Evolutionary conservation across 1,140 invertebrate genomes (phyloP).

Genomic region (Propsilocerus akamusi): DNA sequence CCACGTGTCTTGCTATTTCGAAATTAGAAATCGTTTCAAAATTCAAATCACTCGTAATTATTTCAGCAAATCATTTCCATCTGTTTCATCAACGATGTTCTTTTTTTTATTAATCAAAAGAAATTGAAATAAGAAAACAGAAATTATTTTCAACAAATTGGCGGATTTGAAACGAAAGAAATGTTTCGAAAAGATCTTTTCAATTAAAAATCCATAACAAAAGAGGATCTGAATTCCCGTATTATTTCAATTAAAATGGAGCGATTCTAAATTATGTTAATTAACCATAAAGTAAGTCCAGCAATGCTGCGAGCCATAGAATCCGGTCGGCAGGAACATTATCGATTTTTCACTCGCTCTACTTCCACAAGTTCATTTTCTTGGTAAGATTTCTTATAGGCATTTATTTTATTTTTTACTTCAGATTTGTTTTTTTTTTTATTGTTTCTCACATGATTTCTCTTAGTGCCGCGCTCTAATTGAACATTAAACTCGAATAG

Average conservation of each 20-base stretch:
- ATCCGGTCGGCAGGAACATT: not conserved
- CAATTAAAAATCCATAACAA: slow-evolving; percentile 1
- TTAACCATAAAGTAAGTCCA: too few relatives aligned
- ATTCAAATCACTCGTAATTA: too few relatives aligned
- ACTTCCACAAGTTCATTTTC: not conserved
- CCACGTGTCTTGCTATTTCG: too few relatives aligned
- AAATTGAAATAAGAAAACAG: too few relatives aligned
- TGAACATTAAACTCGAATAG: not conserved
- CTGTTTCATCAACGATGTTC: too few relatives aligned
- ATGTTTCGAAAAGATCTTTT: too few relatives aligned
- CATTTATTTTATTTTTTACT: not conserved
- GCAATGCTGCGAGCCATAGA: not conserved
- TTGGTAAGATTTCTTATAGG: not conserved
- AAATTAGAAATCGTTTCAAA: too few relatives aligned
- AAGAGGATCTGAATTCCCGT: not conserved
- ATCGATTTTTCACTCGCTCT: not conserved
- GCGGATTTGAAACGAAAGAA: too few relatives aligned
- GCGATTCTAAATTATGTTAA: slow-evolving; percentile 3
- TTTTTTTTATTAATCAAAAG: too few relatives aligned
- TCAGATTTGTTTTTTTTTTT: not conserved
- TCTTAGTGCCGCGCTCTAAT: not conserved
- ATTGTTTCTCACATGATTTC: slow-evolving; percentile 2
- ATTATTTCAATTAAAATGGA: slow-evolving; percentile 4
- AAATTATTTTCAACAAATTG: too few relatives aligned
- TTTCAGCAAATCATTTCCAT: too few relatives aligned